Percentiles rank a stretch among this genome's conserved stretches.
phyloP scores from a whole-genome alignment of 2,113 vertebrate species.

The Sphyrna mokarran region DNA sequence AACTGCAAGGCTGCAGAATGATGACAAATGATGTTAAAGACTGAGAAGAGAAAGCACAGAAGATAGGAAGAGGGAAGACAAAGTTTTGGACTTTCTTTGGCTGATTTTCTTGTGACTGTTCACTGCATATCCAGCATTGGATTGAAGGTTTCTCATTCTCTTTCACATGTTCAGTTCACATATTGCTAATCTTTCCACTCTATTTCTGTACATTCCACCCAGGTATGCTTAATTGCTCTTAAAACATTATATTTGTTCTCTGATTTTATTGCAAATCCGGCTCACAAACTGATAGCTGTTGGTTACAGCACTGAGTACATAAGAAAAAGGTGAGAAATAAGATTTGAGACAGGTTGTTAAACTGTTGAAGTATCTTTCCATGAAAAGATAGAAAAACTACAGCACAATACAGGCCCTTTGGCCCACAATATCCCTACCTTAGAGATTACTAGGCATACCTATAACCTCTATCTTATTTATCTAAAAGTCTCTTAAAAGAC shows the following conservation, averaged over 20 bases:
- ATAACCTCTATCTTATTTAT: no score
- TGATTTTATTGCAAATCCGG: background rate
- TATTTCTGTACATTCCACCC: background rate
- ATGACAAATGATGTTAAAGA: background rate
- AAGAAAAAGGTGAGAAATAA: constrained; percentile 3
- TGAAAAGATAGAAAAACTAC: no score
- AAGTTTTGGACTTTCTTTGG: background rate
- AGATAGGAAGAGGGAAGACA: background rate
- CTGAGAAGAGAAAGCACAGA: background rate
- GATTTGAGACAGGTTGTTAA: background rate
- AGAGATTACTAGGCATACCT: no score
- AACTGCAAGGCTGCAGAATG: background rate
- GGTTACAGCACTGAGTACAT: background rate
- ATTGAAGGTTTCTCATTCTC: background rate
- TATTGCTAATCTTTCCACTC: background rate
- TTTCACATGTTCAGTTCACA: background rate
- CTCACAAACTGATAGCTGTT: background rate
- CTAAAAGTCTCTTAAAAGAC: no score
- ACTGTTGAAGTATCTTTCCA: background rate
- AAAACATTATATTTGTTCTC: no score
- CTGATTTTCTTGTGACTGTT: background rate
- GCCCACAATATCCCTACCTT: no score
- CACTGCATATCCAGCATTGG: background rate
- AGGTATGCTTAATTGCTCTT: background rate
- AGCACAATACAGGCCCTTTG: no score